phyloP scores from a whole-genome alignment of 2,797 vertebrate species.

The Falco berigora region DNA sequence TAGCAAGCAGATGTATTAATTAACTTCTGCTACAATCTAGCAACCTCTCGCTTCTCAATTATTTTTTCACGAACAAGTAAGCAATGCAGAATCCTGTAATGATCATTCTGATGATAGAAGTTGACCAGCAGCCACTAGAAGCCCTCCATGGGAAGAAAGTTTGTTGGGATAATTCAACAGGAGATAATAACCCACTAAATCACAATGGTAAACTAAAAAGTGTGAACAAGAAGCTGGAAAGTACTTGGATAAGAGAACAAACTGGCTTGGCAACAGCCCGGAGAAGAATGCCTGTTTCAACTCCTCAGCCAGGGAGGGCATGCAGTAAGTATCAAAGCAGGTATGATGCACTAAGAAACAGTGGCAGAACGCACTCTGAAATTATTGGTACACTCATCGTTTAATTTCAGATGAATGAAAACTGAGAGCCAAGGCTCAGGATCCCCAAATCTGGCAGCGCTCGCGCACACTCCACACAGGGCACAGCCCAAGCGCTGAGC shows the following conservation, averaged over 20 bases:
- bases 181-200: neutral
- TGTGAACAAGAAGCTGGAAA: neutral
- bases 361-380: neutral
- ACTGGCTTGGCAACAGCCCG: neutral
- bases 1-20: neutral
- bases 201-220: neutral
- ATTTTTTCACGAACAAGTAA: neutral
- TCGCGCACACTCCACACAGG: neutral
- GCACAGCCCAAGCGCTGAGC: neutral
- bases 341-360: neutral
- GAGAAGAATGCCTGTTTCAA: neutral
- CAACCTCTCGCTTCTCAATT: neutral
- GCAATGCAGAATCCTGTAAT: neutral
- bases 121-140: neutral
- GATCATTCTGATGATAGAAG: neutral
- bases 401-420: neutral
- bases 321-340: neutral
- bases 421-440: fast-evolving
- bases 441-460: neutral
- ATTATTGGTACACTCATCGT: neutral
- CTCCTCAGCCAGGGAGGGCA: neutral
- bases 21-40: neutral
- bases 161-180: neutral
- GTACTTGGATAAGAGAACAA: neutral
- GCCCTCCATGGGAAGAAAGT: neutral